Base-by-base conservation (phyloP, 2,113 vertebrate genomes). In the Oreochromis tanganicae region DNA sequence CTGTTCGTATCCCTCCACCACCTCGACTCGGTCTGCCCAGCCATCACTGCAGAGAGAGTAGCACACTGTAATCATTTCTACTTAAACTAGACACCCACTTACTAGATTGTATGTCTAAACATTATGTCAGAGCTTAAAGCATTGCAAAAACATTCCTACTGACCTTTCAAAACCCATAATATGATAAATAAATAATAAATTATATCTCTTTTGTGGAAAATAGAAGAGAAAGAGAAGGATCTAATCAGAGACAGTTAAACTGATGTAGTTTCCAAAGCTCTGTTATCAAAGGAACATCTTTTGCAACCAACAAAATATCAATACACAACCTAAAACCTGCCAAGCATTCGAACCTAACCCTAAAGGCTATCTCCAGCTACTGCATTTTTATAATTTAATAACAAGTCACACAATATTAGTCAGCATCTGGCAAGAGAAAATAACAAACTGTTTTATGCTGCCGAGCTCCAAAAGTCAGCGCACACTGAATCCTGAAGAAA, bases 11-110 rank as follows among this genome's bases (percentile, higher is more conserved):
- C 98, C 98, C 96, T 99, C 98, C 90, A 99, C 98, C 87, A 99
- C 99, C 97, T 99, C 99, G 52, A 99, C 97, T 90, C 99, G 97
- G 95, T 99, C 99, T 43, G 99, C 99, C 99, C 99, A 99, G 63
- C 99, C 99, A 0, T 99, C 99, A 91, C 99, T 99, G 92, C 75
- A 96, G 41, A 75, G 78, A 85, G 78, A 87, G 57, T 71, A 84
- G 7, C 38, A 87, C 79, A 36, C 8, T 14, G 10, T 21, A 50
- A 19, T 32, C 6, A 80, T n/a, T 32, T 46, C 16, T 48, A 11
- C 68, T 50, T 78, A 32, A 50, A 32, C 16, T 29, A 50, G 71
- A 50, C 17, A 7, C 13, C 24, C 50, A 17, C 13, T 46, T 66
- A 27, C 27, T 21, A 19, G 41, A 16, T 16, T 32, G 52, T 17